Evolutionary conservation across 1,140 invertebrate species (phyloP), one percentile per base, ranked within the genome.

Genomic region (Drosophila gunungcola): DNA sequence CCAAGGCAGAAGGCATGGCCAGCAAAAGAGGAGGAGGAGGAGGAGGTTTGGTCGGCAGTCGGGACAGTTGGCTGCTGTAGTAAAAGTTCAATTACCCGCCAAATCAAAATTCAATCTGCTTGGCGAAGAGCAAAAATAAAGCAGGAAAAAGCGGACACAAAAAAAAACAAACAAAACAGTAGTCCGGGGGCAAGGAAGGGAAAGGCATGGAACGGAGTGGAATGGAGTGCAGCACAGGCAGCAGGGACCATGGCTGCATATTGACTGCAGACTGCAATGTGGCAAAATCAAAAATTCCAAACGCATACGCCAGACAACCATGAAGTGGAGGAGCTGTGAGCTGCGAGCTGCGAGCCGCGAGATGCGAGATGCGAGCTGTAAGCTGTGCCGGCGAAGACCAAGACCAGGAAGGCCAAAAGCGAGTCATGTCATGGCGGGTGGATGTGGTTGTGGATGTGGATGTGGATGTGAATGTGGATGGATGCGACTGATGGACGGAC

Each of bases 51-150:
- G 45, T 12, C 38, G n/a, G n/a, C 29, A 32, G 29, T 48, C 29
- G 34, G 21, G 58, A 62, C 60, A 58, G 61, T 46, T 62, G 56
- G 62, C 39, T 67, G 75, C 77, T 86, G 83, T 86, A 86, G 82
- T 86, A 86, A 86, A 88, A 86, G 82, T 86, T 86, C 82, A 88
- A 86, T 86, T 86, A 86, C 82, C 82, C 82, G 82, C 82, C 82
- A 86, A 86, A 86, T 88, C 83, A 86, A 86, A 86, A 86, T 86
- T 86, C 82, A 86, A 86, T 86, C 82, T 86, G 82, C 79, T 85
- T 80, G 60, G 68, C 36, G 46, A 45, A 81, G 67, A 76, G 82
- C 72, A 69, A 45, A 48, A 70, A 56, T 42, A 60, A 57, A 51
- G 60, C 75, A 48, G 46, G 12, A 56, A 53, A 62, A 67, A 38